Base-by-base conservation (phyloP, 2,888 invertebrate genomes). In the Heteromurus nitidus region DNA sequence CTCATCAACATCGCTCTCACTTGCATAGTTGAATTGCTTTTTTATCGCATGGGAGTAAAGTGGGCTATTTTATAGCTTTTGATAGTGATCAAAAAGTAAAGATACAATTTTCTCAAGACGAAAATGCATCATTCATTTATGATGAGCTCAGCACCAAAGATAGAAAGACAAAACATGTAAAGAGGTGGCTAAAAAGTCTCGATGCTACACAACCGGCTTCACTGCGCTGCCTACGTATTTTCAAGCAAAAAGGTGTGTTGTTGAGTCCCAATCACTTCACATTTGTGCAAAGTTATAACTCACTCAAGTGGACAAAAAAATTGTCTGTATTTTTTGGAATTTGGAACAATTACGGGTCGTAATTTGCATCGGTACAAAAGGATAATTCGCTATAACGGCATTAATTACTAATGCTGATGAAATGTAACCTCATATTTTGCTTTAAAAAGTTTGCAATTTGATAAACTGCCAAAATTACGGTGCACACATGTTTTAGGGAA, bases 101-200 rank as follows among this genome's bases (percentile, higher is more conserved):
- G n/a, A n/a, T n/a, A 36, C 36, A 5, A 36, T 13, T 36, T 36
- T 9, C 36, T 36, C 5, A 36, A 36, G 13, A 36, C 13, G 47
- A 13, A 47, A 60, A 60, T 60, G 28, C 58, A 64, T 31, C 36
- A 67, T 67, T 47, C 47, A 67, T 67, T 47, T n/a, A 28, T 53
- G 69, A 69, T 69, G 69, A 69, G 69, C 69, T 69, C 69, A 69
- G 69, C 69, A 53, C 69, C 69, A 69, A 69, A 69, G 69, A 69
- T 69, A 69, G 69, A 13, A 31, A 64, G n/a, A 42, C 16, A 47
- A 67, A 36, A n/a, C n/a, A 64, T 36, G 31, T 13, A 11, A 64
- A 16, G 30, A 60, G 36, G 36, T n/a, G n/a, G n/a, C n/a, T n/a
- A n/a, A n/a, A n/a, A n/a, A n/a, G n/a, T n/a, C n/a, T n/a, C n/a